Evolutionary conservation across 2,113 vertebrate species (phyloP).

Genomic region (Pavo muticus): DNA sequence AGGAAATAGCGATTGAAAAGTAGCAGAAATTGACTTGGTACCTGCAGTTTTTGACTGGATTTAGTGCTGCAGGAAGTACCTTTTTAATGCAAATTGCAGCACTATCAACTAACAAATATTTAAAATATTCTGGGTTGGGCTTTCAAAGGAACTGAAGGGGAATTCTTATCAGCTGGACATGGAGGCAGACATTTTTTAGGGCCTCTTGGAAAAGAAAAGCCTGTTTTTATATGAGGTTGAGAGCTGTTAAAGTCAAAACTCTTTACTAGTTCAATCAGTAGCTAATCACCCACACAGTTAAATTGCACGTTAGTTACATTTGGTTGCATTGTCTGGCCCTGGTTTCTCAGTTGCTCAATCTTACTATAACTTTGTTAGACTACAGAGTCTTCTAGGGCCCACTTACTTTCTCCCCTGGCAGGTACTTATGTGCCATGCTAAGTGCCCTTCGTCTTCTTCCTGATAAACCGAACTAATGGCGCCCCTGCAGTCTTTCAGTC

Average conservation of each 20-base stretch:
- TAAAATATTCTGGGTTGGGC: slow-evolving; percentile 4
- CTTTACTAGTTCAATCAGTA: background rate
- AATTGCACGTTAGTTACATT: background rate
- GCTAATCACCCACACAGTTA: background rate
- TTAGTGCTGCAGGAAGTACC: background rate
- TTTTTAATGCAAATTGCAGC: background rate
- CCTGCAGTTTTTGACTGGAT: background rate
- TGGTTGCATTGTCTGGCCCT: background rate
- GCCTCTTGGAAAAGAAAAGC: background rate
- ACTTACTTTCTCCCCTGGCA: background rate
- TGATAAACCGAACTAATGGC: background rate
- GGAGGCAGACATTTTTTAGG: background rate
- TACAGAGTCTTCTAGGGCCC: background rate
- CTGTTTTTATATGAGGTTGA: background rate
- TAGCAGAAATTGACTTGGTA: background rate
- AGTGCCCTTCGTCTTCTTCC: background rate
- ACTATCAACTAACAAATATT: slow-evolving; percentile 23
- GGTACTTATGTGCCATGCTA: background rate
- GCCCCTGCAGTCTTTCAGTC: background rate
- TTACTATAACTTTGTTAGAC: background rate
- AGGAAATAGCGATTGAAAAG: background rate
- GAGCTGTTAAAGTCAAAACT: background rate
- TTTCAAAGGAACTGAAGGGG: slow-evolving; percentile 1
- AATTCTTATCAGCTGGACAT: slow-evolving; percentile 28
- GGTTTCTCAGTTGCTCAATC: background rate